phyloP scores from a whole-genome alignment of 2,888 invertebrate species.

The Cenopis cana region DNA sequence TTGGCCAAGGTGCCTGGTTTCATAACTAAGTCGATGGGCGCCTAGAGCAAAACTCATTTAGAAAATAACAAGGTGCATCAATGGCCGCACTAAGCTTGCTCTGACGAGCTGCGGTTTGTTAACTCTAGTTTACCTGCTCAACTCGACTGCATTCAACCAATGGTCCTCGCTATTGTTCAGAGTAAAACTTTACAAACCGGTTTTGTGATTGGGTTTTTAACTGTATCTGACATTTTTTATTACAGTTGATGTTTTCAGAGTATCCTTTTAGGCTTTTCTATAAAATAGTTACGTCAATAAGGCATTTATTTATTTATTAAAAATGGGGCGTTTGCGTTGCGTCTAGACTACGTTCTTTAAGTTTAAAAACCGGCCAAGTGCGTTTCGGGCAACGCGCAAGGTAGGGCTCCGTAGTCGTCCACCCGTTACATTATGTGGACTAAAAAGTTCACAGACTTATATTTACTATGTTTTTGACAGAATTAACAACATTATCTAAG shows the following conservation, averaged over 20 bases:
- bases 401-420: too few relatives aligned
- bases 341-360: neutral
- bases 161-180: neutral
- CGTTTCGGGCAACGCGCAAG: too few relatives aligned
- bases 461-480: too few relatives aligned
- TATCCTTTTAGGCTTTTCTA: neutral
- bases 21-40: neutral
- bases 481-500: too few relatives aligned
- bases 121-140: conserved; percentile 8
- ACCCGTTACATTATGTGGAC: too few relatives aligned
- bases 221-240: neutral
- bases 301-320: too few relatives aligned
- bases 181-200: conserved; percentile 1
- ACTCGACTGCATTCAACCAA: conserved; percentile 13
- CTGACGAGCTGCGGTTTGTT: conserved; percentile 3
- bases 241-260: neutral
- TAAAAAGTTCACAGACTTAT: too few relatives aligned
- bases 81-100: conserved; percentile 3
- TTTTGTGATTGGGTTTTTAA: neutral
- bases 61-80: neutral
- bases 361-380: too few relatives aligned
- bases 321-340: neutral
- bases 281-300: neutral
- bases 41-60: neutral
- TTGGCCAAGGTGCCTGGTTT: too few relatives aligned